phyloP scores from a whole-genome alignment of 2,888 invertebrate genomes.

The Metacarcinus magister region DNA sequence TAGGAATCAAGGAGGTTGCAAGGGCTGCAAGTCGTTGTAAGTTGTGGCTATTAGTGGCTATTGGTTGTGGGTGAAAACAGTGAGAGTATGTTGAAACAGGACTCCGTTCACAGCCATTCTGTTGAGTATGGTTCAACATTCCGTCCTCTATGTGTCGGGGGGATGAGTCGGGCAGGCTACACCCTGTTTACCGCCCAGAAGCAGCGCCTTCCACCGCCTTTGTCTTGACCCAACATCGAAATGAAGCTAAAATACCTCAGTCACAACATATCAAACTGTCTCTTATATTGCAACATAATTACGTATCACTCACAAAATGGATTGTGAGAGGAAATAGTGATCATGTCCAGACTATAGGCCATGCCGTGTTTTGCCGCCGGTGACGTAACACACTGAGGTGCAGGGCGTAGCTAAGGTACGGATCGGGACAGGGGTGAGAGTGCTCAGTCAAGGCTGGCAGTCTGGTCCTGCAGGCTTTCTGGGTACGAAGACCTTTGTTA shows the following conservation, averaged over 20 bases:
- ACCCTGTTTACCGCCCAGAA: background rate
- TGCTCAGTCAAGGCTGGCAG: conserved; percentile 29
- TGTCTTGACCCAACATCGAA: background rate
- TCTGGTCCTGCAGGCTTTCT: conserved; percentile 46
- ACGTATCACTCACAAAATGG: background rate
- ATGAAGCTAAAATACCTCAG: background rate
- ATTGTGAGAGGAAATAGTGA: background rate
- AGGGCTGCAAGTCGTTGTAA: background rate
- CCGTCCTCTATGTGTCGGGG: background rate
- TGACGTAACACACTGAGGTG: conserved; percentile 29
- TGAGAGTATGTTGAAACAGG: background rate
- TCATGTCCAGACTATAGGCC: background rate
- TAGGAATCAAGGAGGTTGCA: background rate
- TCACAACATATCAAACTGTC: background rate
- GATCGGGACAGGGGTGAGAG: conserved; percentile 28
- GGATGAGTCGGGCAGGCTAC: conserved; percentile 16
- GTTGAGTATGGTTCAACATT: background rate
- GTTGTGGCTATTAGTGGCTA: background rate
- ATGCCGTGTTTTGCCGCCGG: background rate
- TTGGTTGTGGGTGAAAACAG: background rate
- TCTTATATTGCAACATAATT: background rate
- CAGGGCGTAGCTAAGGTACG: background rate
- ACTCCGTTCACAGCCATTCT: background rate
- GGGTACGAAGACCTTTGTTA: conserved; percentile 53
- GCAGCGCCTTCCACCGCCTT: background rate